phyloP scores from a whole-genome alignment of 2,113 vertebrate genomes.

The Puma concolor region DNA sequence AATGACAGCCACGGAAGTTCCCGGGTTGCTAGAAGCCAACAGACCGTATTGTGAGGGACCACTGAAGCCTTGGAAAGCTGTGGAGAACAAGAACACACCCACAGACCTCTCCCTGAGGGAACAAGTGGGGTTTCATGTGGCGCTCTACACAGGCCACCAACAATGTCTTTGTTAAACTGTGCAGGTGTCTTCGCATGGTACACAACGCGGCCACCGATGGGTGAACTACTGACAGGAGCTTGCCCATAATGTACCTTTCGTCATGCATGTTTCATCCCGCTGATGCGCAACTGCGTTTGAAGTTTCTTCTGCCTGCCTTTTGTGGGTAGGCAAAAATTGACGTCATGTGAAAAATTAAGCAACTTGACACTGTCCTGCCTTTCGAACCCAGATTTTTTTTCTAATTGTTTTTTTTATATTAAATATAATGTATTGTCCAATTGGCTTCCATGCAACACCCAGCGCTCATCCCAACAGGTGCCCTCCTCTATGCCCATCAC shows the following conservation, averaged over 20 bases:
- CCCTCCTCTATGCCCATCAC: too few species aligned
- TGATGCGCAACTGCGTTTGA: background rate
- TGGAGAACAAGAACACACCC: background rate
- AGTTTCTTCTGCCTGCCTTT: background rate
- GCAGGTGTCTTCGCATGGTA: background rate
- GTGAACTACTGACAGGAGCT: background rate
- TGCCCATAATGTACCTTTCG: background rate
- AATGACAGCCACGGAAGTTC: background rate
- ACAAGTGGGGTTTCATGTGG: background rate
- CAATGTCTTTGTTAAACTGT: background rate
- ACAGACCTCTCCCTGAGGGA: background rate
- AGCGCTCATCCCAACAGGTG: too few species aligned
- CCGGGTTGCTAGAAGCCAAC: background rate
- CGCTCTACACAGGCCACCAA: rapidly evolving
- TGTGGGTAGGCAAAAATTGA: background rate
- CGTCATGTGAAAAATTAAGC: conserved; percentile 14
- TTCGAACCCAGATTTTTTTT: background rate
- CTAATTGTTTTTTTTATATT: too few species aligned
- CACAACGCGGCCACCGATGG: background rate
- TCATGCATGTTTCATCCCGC: background rate
- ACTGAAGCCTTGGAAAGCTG: background rate
- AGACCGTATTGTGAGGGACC: background rate
- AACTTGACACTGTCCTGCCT: background rate
- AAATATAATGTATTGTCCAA: too few species aligned
- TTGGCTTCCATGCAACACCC: too few species aligned